Conservation (phyloP, 2,113 vertebrate species). For the Sciurus niger region DNA sequence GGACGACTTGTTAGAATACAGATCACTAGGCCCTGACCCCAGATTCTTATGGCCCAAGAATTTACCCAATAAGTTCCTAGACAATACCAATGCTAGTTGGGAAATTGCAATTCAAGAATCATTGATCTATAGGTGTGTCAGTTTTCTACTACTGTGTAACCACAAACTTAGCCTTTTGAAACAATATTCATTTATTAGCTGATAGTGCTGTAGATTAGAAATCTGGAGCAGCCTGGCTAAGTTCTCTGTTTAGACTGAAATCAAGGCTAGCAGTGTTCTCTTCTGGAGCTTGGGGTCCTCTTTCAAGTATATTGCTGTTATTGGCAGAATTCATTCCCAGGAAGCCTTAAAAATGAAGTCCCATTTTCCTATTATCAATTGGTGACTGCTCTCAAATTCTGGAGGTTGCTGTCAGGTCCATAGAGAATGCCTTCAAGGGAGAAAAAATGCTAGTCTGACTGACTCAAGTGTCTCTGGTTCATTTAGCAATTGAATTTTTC, state of each 20-base stretch:
- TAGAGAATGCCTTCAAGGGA: neutral
- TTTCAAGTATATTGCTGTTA: neutral
- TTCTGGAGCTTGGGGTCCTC: neutral
- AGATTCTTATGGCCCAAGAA: neutral
- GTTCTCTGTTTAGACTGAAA: conserved; percentile 38
- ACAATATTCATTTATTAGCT: neutral
- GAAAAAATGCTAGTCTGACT: neutral
- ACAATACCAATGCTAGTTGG: neutral
- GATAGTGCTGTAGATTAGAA: neutral
- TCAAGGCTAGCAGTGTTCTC: neutral
- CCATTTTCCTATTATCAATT: neutral
- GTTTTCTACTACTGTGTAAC: neutral
- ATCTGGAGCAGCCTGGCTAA: neutral
- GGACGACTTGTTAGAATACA: neutral
- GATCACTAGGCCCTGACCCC: neutral
- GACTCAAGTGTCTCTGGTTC: neutral
- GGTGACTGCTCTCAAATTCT: neutral
- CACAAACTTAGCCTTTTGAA: conserved; percentile 5
- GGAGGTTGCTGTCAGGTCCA: neutral
- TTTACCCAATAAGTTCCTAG: conserved; percentile 7
- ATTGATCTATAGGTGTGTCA: neutral
- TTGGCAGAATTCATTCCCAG: conserved; percentile 26
- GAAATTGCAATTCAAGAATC: conserved; percentile 21
- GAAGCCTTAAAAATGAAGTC: conserved; percentile 1
- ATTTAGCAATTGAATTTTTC: conserved; percentile 27